Base-by-base conservation (phyloP, 2,888 invertebrate species). In the Parthenolecanium corni region DNA sequence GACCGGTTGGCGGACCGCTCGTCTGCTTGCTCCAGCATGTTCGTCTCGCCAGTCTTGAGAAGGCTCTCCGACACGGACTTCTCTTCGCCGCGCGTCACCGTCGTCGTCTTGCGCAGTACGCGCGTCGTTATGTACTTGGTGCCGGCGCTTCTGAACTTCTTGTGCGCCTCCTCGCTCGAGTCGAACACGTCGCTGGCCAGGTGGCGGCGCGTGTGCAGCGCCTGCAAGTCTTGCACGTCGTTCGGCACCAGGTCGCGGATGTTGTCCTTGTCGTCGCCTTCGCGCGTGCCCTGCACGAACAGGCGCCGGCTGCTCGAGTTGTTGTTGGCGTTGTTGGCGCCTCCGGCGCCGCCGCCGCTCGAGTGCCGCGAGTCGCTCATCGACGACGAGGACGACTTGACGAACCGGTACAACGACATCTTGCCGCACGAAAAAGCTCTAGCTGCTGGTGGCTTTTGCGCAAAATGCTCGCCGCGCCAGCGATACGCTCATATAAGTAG, bases 51-150 rank as follows among this genome's bases (percentile, higher is more conserved):
- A 64, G 79, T 76, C 71, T 80, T 80, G 54, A 80, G 76, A 69
- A 86, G 73, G 72, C 86, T 84, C 71, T 89, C 86, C 40, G 83
- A 78, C 25, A 80, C 79, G 66, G 83, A 81, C 69, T 84, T 82
- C 73, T 91, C 89, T 73, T 91, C 90, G 44, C 89, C 91, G 16
- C 90, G 80, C 66, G 89, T 87, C 68, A 92, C 73, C 2, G 91
- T 91, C 38, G 91, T 92, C 69, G 92, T 89, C 74, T 90, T 91
- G 66, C 89, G 80, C 57, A 91, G 84, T 67, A 91, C 87, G 72
- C 88, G 82, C 47, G 90, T 88, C 24, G 89, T 91, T 68, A 91
- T 87, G 68, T 89, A 82, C 66, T 87, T 80, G 71, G 85, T 83
- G 42, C 89, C 89, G 14, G 65, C 67, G 49, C 61, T 63, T 12